Evolutionary conservation across 2,797 vertebrate genomes (phyloP).

Genomic region (Spondyliosoma cantharus): DNA sequence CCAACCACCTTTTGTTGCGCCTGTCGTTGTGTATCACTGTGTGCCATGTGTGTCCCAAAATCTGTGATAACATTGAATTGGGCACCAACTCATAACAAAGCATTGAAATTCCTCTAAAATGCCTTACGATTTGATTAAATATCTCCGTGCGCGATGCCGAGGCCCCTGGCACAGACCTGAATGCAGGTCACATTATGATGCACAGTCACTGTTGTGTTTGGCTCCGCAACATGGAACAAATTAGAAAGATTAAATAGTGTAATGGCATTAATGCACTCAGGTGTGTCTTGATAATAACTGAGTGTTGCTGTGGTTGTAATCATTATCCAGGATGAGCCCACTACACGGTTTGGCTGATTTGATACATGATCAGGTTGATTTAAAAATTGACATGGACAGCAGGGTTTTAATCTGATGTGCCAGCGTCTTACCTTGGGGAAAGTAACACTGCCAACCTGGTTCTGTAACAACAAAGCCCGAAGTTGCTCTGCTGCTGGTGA

Average conservation of each 20-base stretch:
- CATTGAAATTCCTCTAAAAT: not conserved
- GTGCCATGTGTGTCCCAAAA: slow-evolving; percentile 13
- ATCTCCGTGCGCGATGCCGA: not conserved
- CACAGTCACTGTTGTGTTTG: slow-evolving; percentile 34
- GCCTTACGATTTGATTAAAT: slow-evolving; percentile 29
- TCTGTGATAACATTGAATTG: slow-evolving; percentile 49
- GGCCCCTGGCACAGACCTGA: not conserved
- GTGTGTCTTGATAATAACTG: slow-evolving; percentile 36
- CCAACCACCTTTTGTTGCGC: slow-evolving; percentile 19
- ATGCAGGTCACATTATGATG: slow-evolving; percentile 36
- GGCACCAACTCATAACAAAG: slow-evolving; percentile 14
- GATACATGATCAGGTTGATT: slow-evolving; percentile 19
- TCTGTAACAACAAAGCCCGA: no score
- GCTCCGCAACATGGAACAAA: slow-evolving; percentile 44
- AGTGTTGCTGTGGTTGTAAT: slow-evolving; percentile 34
- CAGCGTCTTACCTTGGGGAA: no score
- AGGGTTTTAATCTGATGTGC: not conserved
- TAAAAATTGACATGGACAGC: not conserved
- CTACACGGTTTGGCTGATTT: not conserved
- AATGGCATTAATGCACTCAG: slow-evolving; percentile 48
- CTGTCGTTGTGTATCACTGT: slow-evolving; percentile 19
- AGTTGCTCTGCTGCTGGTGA: no score
- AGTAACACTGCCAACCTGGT: no score
- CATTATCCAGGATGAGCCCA: slow-evolving; percentile 22
- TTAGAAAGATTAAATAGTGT: slow-evolving; percentile 56